These are phyloP conservation scores for Lepidocolaptes lacrymiger DNA, from an alignment of 2,797 vertebrate genomes.

Conservation along the genomic window DNA sequence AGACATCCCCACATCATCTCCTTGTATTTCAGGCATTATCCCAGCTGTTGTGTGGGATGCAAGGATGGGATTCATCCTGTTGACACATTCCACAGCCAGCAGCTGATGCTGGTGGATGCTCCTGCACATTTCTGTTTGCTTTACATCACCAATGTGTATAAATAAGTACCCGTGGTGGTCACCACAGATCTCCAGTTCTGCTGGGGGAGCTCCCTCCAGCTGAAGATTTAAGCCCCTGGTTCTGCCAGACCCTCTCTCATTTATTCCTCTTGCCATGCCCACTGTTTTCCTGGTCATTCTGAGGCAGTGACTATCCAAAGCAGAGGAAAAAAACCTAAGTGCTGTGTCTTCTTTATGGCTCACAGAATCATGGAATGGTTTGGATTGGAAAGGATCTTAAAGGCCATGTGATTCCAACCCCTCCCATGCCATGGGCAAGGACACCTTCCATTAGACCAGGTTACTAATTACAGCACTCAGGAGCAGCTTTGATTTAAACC, in stretches of 20 bases:
- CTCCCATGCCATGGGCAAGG: not conserved
- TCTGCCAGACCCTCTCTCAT: not conserved
- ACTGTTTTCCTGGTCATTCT: not conserved
- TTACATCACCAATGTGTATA: not conserved
- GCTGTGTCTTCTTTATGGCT: not conserved
- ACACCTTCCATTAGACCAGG: not conserved
- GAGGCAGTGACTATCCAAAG: not conserved
- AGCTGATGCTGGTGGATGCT: not conserved
- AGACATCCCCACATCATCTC: not conserved
- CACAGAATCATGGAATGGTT: not conserved
- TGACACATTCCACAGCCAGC: not conserved
- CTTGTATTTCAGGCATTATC: not conserved
- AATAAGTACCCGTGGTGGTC: not conserved
- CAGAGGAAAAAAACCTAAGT: not conserved
- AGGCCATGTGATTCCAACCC: not conserved
- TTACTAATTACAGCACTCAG: not conserved
- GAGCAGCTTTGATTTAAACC: slow-evolving; percentile 40
- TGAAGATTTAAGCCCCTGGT: not conserved
- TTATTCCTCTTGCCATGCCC: not conserved
- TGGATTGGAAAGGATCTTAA: not conserved
- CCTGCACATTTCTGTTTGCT: not conserved
- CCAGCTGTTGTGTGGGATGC: not conserved
- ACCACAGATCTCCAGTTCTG: not conserved
- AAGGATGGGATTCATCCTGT: not conserved
- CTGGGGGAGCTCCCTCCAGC: not conserved